Percentiles rank a stretch among this genome's conserved stretches.
phyloP scores from a whole-genome alignment of 2,113 vertebrate genomes.

The Mus pahari region DNA sequence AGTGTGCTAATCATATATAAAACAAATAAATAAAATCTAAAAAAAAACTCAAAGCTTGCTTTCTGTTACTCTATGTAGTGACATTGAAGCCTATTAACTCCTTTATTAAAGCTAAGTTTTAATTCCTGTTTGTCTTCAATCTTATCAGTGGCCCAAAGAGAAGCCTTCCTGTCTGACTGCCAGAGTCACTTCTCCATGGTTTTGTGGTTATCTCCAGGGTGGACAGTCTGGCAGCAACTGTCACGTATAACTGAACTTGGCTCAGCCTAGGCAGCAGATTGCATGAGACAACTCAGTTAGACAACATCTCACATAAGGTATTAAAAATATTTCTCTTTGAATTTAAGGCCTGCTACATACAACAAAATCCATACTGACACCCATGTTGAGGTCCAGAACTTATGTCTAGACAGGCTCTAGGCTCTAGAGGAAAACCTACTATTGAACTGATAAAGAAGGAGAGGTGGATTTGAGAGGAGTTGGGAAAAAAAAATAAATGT shows the following conservation, averaged over 20 bases:
- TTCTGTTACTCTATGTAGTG: neutral
- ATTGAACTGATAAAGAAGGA: neutral
- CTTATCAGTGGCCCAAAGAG: neutral
- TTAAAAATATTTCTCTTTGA: neutral
- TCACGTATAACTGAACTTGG: neutral
- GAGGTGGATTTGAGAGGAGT: no score
- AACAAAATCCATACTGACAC: neutral
- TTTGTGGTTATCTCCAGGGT: neutral
- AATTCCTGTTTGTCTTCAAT: neutral
- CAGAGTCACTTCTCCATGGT: neutral
- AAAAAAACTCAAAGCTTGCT: neutral
- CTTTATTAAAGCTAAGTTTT: neutral
- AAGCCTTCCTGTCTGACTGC: neutral
- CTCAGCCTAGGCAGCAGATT: neutral
- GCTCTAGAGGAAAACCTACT: neutral
- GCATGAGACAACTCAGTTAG: neutral
- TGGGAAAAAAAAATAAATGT: neutral
- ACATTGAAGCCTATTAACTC: neutral
- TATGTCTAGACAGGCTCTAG: neutral
- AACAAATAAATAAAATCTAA: no score
- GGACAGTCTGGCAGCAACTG: neutral
- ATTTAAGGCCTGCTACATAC: neutral
- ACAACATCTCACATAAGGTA: neutral
- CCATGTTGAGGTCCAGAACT: neutral
- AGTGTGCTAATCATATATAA: no score